phyloP scores from a whole-genome alignment of 2,888 invertebrate species.

The Heliconius cydno region DNA sequence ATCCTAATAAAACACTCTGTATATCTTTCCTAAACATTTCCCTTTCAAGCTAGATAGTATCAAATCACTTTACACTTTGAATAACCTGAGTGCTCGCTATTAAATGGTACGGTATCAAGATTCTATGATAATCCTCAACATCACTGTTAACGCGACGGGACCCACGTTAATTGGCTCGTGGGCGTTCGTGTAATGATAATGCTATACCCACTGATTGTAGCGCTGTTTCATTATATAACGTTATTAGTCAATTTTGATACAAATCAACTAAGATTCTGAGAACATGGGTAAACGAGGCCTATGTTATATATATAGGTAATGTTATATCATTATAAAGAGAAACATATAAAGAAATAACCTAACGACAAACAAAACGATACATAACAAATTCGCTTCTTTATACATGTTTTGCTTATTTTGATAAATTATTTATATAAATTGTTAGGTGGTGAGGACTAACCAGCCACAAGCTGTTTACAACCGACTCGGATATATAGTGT shows the following conservation, averaged over 20 bases:
- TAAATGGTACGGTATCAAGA: slow-evolving; percentile 39
- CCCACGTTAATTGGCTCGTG: slow-evolving; percentile 48
- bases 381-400: too few relatives aligned
- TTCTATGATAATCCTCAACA: slow-evolving; percentile 38
- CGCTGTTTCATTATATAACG: slow-evolving; percentile 11
- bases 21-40: background rate
- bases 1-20: background rate
- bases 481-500: too few relatives aligned
- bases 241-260: slow-evolving; percentile 22
- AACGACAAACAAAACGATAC: too few relatives aligned
- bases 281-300: background rate
- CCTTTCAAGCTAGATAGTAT: slow-evolving; percentile 21
- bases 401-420: too few relatives aligned
- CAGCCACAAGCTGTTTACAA: too few relatives aligned
- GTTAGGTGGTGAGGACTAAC: too few relatives aligned
- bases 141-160: slow-evolving; percentile 47
- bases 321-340: too few relatives aligned
- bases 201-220: slow-evolving; percentile 26
- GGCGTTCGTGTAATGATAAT: slow-evolving; percentile 41
- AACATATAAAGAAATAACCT: too few relatives aligned
- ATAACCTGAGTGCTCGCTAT: slow-evolving; percentile 33
- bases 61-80: slow-evolving; percentile 36
- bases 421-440: too few relatives aligned
- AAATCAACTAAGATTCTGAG: slow-evolving; percentile 13
- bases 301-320: too few relatives aligned